These are phyloP conservation scores for Cacatua alba DNA, from an alignment of 2,113 vertebrate species.

Conservation along the genomic window DNA sequence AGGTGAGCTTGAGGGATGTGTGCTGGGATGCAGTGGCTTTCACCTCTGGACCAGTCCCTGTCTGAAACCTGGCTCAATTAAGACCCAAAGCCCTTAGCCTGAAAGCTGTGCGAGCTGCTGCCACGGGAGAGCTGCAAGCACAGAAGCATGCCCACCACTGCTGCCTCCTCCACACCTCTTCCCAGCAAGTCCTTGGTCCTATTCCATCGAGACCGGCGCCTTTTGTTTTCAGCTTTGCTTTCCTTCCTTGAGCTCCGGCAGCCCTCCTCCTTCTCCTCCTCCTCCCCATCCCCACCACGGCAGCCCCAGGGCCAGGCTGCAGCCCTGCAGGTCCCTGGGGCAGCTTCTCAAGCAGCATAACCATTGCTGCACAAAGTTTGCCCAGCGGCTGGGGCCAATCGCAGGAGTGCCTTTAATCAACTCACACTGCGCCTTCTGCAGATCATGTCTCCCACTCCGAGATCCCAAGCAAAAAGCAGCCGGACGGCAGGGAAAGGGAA, in stretches of 20 bases:
- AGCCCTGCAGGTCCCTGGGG: background rate
- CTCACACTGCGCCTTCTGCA: conserved; percentile 31
- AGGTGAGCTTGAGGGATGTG: background rate
- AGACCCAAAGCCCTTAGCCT: background rate
- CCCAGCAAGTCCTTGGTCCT: rapidly evolving
- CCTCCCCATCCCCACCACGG: background rate
- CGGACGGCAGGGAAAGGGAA: background rate
- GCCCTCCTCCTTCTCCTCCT: background rate
- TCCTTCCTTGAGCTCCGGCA: background rate
- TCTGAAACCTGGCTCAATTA: background rate
- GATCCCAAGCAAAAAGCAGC: conserved; percentile 7
- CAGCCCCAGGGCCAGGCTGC: background rate
- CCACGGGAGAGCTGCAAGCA: background rate
- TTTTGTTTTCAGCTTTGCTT: conserved; percentile 8
- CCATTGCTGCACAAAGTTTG: conserved; percentile 30
- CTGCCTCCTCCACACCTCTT: background rate
- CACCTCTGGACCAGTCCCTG: background rate
- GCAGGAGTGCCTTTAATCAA: conserved; percentile 50
- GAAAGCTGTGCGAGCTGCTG: background rate
- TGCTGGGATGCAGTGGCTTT: background rate
- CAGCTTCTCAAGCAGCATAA: background rate
- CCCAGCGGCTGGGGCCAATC: background rate
- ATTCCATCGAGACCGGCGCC: background rate
- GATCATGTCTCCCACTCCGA: background rate
- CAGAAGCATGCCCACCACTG: background rate